Evolutionary conservation across 2,113 vertebrate genomes (phyloP), one percentile per base, ranked within the genome.

Genomic region (Empidonax traillii): DNA sequence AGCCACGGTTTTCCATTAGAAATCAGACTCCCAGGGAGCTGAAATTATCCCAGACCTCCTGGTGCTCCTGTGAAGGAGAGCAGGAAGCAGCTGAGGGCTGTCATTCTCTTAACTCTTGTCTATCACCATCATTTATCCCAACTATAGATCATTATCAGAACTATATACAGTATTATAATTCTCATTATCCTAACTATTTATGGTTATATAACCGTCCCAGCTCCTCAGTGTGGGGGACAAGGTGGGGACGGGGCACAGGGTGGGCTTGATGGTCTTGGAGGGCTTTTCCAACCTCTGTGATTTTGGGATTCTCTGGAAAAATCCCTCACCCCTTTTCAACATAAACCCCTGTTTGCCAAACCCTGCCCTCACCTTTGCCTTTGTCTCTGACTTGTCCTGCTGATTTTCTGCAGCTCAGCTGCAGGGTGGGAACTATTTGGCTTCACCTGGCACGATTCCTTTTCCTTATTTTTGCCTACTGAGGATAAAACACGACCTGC

Each of bases 191-290:
- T 52, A 27, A 52, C 25, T 16, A 28, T 28, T 27, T 16, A 14
- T 52, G 14, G 8, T 16, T 16, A 9, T 52, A 16, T 52, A 28
- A 16, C 51, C 51, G 9, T 9, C 25, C 4, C 0, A 71, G 35
- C 1, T 51, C 8, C 49, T 51, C 25, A 14, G 24, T 15, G 25
- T 24, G 47, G 51, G 58, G n/a, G 58, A 51, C 22, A 37, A 16
- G 39, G 11, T 43, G 43, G 59, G 18, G 0, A 51, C 28, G 0
- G 0, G 68, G 6, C 27, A 66, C 43, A 58, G 18, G 0, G 2
- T 2, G 44, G 31, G 20, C 18, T 37, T 1, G 0, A 2, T 89
- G 18, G 1, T 1, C 27, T 44, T 2, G 22, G 37, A 81, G 44
- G 0, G 4, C 27, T 67, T 74, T 59, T 37, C 27, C 52, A 67